phyloP scores from a whole-genome alignment of 1,140 invertebrate species.

The Dreissena rostriformis region DNA sequence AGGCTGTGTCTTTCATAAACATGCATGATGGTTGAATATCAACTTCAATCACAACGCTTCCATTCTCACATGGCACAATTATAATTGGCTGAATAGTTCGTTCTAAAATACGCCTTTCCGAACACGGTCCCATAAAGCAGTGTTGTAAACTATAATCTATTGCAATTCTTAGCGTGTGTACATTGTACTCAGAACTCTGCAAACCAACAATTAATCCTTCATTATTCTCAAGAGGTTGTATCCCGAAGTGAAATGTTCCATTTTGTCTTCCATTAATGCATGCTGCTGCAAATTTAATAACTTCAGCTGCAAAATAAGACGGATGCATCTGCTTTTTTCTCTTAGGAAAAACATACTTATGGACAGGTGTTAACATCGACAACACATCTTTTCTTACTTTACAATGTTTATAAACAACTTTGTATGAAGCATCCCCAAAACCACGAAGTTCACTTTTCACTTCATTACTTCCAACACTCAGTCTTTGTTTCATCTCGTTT shows the following conservation, averaged over 20 bases:
- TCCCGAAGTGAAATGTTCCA: slow-evolving; percentile 32
- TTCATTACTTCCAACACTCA: too few relatives aligned
- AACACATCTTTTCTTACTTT: too few relatives aligned
- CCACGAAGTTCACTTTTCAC: too few relatives aligned
- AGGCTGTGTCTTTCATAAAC: not conserved
- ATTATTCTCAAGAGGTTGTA: not conserved
- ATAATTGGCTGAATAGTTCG: slow-evolving; percentile 5
- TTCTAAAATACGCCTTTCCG: slow-evolving; percentile 6
- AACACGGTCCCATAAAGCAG: not conserved
- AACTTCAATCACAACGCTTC: slow-evolving; percentile 13
- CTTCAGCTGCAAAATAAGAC: not conserved
- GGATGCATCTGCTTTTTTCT: too few relatives aligned
- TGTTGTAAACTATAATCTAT: not conserved
- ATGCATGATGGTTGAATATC: slow-evolving; percentile 16
- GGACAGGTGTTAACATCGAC: too few relatives aligned
- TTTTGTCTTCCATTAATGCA: slow-evolving; percentile 33
- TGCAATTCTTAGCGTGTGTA: not conserved
- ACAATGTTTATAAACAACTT: too few relatives aligned
- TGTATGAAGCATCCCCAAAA: too few relatives aligned
- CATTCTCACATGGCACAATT: slow-evolving; percentile 8
- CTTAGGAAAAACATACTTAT: too few relatives aligned
- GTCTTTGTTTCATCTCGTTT: too few relatives aligned
- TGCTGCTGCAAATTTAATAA: slow-evolving; percentile 18
- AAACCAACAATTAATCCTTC: slow-evolving; percentile 10
- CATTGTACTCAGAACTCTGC: not conserved